These are phyloP conservation scores for Eupithecia tripunctaria DNA, from an alignment of 2,888 invertebrate genomes.

Conservation along the genomic window DNA sequence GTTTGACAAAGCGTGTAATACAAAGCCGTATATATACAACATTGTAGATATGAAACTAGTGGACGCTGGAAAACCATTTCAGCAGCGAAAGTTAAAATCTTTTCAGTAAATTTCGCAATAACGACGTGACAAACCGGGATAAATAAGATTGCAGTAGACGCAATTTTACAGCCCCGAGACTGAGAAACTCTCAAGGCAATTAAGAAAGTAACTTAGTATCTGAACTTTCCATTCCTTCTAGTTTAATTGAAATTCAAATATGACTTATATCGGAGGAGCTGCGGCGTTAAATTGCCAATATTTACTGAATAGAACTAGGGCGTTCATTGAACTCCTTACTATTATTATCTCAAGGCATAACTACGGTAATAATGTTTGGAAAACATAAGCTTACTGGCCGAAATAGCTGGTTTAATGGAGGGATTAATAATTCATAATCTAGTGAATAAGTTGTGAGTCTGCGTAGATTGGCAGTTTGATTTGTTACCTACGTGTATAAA, in stretches of 20 bases:
- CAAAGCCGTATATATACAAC: not conserved
- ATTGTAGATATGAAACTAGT: not conserved
- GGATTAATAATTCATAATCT: slow-evolving; percentile 46
- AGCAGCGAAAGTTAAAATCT: not conserved
- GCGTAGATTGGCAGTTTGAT: slow-evolving; percentile 23
- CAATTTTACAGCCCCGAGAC: slow-evolving; percentile 18
- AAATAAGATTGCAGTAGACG: slow-evolving; percentile 10
- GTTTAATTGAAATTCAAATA: slow-evolving; percentile 34
- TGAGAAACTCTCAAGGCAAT: slow-evolving; percentile 21
- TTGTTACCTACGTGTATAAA: slow-evolving; percentile 22
- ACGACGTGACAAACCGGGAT: slow-evolving; percentile 5
- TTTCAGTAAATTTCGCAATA: slow-evolving; percentile 3
- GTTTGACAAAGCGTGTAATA: slow-evolving; percentile 16
- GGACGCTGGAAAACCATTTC: not conserved
- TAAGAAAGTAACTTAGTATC: slow-evolving; percentile 25
- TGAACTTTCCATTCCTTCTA: slow-evolving; percentile 36
- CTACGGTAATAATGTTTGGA: slow-evolving; percentile 66
- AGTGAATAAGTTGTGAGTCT: slow-evolving; percentile 16
- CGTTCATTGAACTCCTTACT: slow-evolving; percentile 72
- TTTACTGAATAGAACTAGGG: slow-evolving; percentile 74
- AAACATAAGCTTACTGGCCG: slow-evolving; percentile 60
- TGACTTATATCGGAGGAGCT: slow-evolving; percentile 55
- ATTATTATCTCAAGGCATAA: slow-evolving; percentile 76
- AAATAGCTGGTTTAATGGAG: slow-evolving; percentile 51
- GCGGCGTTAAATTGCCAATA: slow-evolving; percentile 53